Conservation (phyloP, 2,888 invertebrate species). For the Frankliniella fusca region DNA sequence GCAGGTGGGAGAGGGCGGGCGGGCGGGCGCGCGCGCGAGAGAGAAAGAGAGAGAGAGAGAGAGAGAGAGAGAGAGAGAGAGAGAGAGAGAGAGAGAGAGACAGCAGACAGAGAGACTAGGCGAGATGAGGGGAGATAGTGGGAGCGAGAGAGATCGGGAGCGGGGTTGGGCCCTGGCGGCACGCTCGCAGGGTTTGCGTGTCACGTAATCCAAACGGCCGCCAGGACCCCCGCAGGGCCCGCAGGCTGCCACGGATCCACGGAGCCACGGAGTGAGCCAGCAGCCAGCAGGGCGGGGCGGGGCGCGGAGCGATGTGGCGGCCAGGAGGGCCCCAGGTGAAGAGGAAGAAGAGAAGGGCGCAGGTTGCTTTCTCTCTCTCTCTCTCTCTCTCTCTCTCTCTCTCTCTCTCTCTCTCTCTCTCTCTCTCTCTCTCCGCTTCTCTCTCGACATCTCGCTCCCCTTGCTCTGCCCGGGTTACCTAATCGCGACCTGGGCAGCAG, state of each 20-base stretch:
- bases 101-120: too few species aligned
- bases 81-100: not conserved
- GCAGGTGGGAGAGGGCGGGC: too few species aligned
- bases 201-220: conserved; percentile 24
- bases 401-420: not conserved
- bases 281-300: not conserved
- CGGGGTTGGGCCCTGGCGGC: not conserved
- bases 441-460: too few species aligned
- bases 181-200: conserved; percentile 2
- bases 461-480: too few species aligned
- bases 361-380: not conserved
- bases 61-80: not conserved
- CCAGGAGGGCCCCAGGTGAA: not conserved
- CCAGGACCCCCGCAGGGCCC: not conserved
- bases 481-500: too few species aligned
- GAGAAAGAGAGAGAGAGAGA: too few species aligned
- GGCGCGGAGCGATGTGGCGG: not conserved
- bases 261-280: too few species aligned
- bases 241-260: too few species aligned
- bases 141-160: not conserved
- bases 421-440: not conserved
- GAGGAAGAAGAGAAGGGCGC: not conserved
- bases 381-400: not conserved
- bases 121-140: too few species aligned
- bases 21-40: too few species aligned